Conservation (phyloP, 35 echinoderm and acorn worm species). For the Chiridota heheva region DNA sequence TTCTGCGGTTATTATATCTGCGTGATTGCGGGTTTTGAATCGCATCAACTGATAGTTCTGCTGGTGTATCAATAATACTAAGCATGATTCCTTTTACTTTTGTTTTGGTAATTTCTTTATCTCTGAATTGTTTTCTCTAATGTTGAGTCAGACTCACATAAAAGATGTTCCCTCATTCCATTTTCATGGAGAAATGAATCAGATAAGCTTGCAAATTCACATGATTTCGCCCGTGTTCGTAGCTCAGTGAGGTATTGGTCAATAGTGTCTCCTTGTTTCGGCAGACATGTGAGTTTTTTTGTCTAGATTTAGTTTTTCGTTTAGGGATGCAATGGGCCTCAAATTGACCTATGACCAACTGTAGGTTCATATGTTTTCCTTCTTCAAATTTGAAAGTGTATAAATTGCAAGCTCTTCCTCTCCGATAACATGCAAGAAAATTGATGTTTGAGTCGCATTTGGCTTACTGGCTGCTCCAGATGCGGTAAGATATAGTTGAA, state of each 20-base stretch:
- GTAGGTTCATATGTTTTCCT: constrained; percentile 15
- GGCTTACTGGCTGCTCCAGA: constrained; percentile 3
- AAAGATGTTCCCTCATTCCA: not conserved
- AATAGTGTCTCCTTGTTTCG: not conserved
- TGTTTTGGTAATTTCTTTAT: constrained; percentile 23
- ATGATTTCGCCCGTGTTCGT: constrained; percentile 1
- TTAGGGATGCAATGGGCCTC: constrained; percentile 27
- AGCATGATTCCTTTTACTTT: not conserved
- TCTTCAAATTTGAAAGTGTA: constrained; percentile 43
- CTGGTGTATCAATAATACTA: not conserved
- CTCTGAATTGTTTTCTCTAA: constrained; percentile 27
- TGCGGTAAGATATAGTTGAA: constrained; percentile 26
- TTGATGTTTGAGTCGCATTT: constrained; percentile 6
- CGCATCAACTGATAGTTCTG: not conserved
- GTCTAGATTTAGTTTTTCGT: not conserved
- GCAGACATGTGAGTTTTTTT: not conserved
- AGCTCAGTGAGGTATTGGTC: not conserved
- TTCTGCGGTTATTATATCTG: not conserved
- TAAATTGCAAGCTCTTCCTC: constrained; percentile 21
- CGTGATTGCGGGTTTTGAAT: not conserved
- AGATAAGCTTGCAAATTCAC: constrained; percentile 44
- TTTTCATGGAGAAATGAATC: constrained; percentile 19
- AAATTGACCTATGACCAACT: not conserved
- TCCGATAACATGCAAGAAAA: constrained; percentile 38
- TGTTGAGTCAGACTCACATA: not conserved